Evolutionary conservation across 2,113 vertebrate species (phyloP).

Genomic region (Meleagris gallopavo): DNA sequence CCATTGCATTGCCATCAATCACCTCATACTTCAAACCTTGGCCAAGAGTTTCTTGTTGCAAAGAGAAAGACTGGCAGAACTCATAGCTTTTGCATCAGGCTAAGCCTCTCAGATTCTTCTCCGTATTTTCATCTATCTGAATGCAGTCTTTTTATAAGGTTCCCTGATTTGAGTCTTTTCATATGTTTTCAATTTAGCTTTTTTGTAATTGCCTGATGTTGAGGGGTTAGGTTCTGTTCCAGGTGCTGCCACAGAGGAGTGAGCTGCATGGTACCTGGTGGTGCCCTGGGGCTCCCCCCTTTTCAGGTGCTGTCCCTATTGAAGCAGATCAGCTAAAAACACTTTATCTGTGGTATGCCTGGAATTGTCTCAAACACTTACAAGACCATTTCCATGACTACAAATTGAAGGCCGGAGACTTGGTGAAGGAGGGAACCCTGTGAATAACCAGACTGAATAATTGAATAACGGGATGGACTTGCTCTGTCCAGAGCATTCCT

Average conservation of each 20-base stretch:
- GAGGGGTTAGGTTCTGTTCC: not conserved
- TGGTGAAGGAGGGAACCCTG: not conserved
- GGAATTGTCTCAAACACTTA: not conserved
- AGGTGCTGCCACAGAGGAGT: not conserved
- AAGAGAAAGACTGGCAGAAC: slow-evolving; percentile 18
- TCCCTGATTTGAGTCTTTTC: slow-evolving; percentile 49
- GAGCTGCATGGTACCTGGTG: not conserved
- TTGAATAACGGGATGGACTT: not conserved
- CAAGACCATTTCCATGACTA: not conserved
- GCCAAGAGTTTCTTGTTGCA: not conserved
- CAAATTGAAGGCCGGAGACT: not conserved
- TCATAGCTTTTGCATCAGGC: not conserved
- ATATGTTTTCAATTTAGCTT: slow-evolving; percentile 38
- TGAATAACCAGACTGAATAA: not conserved
- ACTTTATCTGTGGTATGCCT: not conserved
- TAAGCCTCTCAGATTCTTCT: slow-evolving; percentile 1
- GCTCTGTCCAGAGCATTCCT: not conserved
- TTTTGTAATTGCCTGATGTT: not conserved
- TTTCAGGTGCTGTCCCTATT: not conserved
- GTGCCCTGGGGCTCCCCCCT: not conserved
- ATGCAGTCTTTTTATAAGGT: not conserved
- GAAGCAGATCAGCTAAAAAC: not conserved
- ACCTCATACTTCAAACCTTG: not conserved
- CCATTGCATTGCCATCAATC: not conserved
- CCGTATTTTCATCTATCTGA: slow-evolving; percentile 21